A percentile compares a stretch with the other conserved stretches of the same genome.
Conservation (phyloP, 2,888 invertebrate genomes). For the Yponomeuta cagnagella region DNA sequence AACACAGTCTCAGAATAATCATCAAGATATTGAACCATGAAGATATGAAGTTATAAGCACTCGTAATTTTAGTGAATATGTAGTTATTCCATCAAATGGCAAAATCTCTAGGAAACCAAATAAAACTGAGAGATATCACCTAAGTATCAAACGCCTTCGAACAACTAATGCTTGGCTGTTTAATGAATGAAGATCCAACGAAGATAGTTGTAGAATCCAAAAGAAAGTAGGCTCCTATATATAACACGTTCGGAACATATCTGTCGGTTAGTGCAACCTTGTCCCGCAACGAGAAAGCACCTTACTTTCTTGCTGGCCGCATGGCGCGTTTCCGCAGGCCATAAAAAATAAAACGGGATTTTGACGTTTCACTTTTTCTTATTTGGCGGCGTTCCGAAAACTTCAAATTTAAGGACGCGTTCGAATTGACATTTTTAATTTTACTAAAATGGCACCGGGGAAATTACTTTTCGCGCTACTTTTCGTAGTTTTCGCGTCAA, state of each 20-base stretch:
- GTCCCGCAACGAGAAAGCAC: constrained; percentile 33
- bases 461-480: constrained; percentile 14
- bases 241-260: constrained; percentile 27
- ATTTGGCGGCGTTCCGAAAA: background rate
- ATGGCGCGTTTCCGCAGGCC: constrained; percentile 11
- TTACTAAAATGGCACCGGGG: constrained; percentile 43
- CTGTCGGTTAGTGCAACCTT: constrained; percentile 48
- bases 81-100: no score
- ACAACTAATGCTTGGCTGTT: background rate
- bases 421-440: constrained; percentile 23
- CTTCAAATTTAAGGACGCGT: constrained; percentile 10
- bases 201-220: constrained; percentile 13
- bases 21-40: no score
- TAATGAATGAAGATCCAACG: constrained; percentile 4
- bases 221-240: constrained; percentile 51
- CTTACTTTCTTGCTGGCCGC: constrained; percentile 17
- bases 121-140: background rate
- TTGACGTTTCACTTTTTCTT: constrained; percentile 15
- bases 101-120: background rate
- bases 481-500: constrained; percentile 24
- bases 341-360: constrained; percentile 26
- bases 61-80: no score
- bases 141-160: background rate
- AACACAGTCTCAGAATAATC: no score
- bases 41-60: no score